These are phyloP conservation scores for Lordiphosa andalusiaca DNA, from an alignment of 2,888 invertebrate genomes.

Conservation along the genomic window DNA sequence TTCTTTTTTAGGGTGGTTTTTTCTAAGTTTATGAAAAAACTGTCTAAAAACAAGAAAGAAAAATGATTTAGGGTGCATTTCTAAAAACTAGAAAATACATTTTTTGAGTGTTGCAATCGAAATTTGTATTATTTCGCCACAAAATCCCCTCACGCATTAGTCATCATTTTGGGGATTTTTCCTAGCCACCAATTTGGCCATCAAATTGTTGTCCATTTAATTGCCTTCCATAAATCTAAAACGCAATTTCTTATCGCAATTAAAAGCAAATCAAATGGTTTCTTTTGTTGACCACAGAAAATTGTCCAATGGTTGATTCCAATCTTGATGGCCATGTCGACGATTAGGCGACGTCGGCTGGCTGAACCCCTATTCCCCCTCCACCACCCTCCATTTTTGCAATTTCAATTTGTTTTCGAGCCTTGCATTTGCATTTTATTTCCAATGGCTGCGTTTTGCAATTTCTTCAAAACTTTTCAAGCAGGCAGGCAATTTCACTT, in stretches of 20 bases:
- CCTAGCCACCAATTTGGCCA: conserved; percentile 29
- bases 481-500: conserved; percentile 47
- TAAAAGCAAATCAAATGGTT: conserved; percentile 54
- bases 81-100: no score
- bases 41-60: no score
- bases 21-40: no score
- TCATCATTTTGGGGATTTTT: not conserved
- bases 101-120: no score
- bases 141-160: conserved; percentile 18
- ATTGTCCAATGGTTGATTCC: conserved; percentile 2
- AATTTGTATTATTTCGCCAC: no score
- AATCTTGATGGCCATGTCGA: conserved; percentile 51
- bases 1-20: no score
- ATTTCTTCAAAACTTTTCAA: conserved; percentile 43
- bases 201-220: conserved; percentile 43
- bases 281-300: conserved; percentile 15
- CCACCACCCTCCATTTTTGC: not conserved
- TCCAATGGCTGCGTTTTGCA: conserved; percentile 50
- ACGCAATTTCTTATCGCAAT: conserved; percentile 52
- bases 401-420: conserved; percentile 25
- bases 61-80: no score
- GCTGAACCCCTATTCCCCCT: not conserved
- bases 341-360: conserved; percentile 3
- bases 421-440: conserved; percentile 55
- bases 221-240: conserved; percentile 52